Evolutionary conservation across 2,113 vertebrate genomes (phyloP).

Genomic region (Rhinoderma darwinii): DNA sequence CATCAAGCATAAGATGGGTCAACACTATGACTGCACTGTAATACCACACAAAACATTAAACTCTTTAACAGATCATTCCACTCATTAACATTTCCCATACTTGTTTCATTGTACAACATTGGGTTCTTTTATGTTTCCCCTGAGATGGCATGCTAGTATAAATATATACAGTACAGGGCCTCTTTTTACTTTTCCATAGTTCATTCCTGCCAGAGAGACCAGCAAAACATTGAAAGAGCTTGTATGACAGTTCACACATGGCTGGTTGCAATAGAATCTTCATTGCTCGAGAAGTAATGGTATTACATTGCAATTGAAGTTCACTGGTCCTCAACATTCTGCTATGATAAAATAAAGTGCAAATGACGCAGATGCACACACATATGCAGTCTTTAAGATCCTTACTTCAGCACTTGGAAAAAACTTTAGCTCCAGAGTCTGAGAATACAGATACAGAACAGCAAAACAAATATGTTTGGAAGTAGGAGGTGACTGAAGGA

Average conservation of each 20-base stretch:
- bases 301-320: slow-evolving; percentile 68
- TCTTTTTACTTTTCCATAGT: slow-evolving; percentile 35
- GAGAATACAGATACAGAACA: slow-evolving; percentile 22
- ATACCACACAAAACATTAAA: slow-evolving; percentile 31
- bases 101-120: slow-evolving; percentile 14
- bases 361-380: slow-evolving; percentile 13
- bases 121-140: neutral
- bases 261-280: slow-evolving; percentile 65
- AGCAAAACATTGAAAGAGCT: slow-evolving; percentile 45
- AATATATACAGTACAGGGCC: slow-evolving; percentile 7
- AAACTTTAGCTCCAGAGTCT: slow-evolving; percentile 19
- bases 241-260: slow-evolving; percentile 61
- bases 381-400: slow-evolving; percentile 64
- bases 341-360: slow-evolving; percentile 57
- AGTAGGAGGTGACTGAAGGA: slow-evolving; percentile 31
- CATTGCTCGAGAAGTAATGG: slow-evolving; percentile 69
- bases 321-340: slow-evolving; percentile 69
- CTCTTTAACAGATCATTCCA: slow-evolving; percentile 42
- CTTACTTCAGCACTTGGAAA: slow-evolving; percentile 41
- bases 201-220: neutral
- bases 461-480: slow-evolving; percentile 37
- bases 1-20: slow-evolving; percentile 33
- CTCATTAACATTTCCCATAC: slow-evolving; percentile 26
- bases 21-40: slow-evolving; percentile 30
- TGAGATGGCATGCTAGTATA: neutral